These are phyloP conservation scores for Sebastes goodei DNA, from an alignment of 2,797 vertebrate genomes.

Conservation along the genomic window DNA sequence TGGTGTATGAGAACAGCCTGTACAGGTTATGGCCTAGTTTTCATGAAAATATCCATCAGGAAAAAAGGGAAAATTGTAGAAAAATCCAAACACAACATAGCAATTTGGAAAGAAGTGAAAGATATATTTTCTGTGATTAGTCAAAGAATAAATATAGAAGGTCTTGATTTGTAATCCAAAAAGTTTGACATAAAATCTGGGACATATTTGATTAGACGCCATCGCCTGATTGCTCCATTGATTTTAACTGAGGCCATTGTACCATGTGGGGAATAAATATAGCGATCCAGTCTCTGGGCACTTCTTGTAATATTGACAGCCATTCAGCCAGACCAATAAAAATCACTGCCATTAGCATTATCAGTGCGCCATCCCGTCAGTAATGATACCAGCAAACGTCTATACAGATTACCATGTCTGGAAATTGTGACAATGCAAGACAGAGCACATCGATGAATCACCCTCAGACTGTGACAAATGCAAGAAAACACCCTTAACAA, in stretches of 20 bases:
- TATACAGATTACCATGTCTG: constrained; percentile 22
- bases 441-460: constrained; percentile 13
- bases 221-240: neutral
- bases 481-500: neutral
- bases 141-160: neutral
- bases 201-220: neutral
- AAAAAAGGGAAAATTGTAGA: neutral
- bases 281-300: neutral
- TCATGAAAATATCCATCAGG: neutral
- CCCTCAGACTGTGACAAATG: neutral
- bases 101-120: neutral
- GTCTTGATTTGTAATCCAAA: neutral
- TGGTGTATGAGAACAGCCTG: neutral
- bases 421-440: constrained; percentile 10
- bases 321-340: constrained; percentile 8
- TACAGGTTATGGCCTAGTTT: neutral
- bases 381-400: constrained; percentile 15
- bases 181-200: neutral
- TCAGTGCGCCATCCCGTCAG: neutral
- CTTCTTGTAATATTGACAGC: constrained; percentile 8
- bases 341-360: neutral
- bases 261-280: constrained; percentile 5
- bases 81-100: neutral
- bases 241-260: constrained; percentile 1
- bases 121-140: neutral